These are phyloP conservation scores for Netelia virgata DNA, from an alignment of 2,888 invertebrate genomes.

Conservation along the genomic window DNA sequence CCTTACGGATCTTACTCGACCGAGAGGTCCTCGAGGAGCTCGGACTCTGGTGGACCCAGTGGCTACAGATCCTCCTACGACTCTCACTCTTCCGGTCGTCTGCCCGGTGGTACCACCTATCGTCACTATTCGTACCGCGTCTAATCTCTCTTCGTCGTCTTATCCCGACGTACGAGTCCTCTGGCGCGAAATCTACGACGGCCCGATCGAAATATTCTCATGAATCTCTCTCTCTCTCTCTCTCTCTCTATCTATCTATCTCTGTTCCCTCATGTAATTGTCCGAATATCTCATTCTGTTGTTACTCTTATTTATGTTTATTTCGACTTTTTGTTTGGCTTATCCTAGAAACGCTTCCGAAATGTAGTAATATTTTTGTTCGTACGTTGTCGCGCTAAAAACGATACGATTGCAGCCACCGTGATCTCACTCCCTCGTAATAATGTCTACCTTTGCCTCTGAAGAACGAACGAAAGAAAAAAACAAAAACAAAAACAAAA, in stretches of 20 bases:
- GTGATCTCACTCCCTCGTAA: slow-evolving; percentile 1
- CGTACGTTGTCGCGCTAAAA: slow-evolving; percentile 17
- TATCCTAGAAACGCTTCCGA: slow-evolving; percentile 35
- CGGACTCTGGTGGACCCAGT: slow-evolving; percentile 91
- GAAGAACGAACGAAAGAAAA: neutral
- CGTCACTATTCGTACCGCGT: slow-evolving; percentile 95
- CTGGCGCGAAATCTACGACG: too few species aligned
- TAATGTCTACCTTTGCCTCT: neutral
- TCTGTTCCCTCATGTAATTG: slow-evolving; percentile 47
- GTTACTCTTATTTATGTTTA: neutral
- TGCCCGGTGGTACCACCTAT: slow-evolving; percentile 93
- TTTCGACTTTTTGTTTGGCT: slow-evolving; percentile 29
- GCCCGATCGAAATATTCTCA: neutral
- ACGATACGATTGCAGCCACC: slow-evolving; percentile 18
- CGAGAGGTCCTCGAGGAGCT: slow-evolving; percentile 89
- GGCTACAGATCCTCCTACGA: slow-evolving; percentile 93
- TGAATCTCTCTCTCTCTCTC: slow-evolving; percentile 11
- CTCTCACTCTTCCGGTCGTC: slow-evolving; percentile 91
- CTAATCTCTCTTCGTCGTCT: slow-evolving; percentile 85
- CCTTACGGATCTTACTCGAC: slow-evolving; percentile 91
- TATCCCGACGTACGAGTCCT: too few species aligned
- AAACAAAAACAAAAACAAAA: neutral
- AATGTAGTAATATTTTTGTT: slow-evolving; percentile 6
- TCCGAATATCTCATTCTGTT: slow-evolving; percentile 22
- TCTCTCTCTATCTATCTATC: slow-evolving; percentile 36